Base-by-base conservation (phyloP, 2,888 invertebrate species). In the Linyphia triangularis region DNA sequence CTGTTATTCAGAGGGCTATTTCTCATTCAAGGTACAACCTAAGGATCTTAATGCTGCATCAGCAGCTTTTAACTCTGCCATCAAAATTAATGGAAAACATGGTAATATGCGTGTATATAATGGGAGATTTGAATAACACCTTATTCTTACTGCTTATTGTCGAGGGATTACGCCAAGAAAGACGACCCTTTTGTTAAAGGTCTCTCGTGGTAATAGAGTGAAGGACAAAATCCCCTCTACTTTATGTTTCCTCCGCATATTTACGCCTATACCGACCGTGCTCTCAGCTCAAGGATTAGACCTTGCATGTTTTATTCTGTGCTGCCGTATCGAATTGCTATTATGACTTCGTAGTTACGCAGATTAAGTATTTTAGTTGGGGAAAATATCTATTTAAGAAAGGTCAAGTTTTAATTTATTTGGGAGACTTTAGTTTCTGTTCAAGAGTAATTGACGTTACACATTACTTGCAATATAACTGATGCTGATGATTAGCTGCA, bases 131-230 rank as follows among this genome's bases (percentile, higher is more conserved):
- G 51, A 33, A 43, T 51, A 67, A 10, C 67, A 22, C 30, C 51
- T 40, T 22, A 33, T 81, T 81, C 61, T 63, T 51, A 6, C 43
- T n/a, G 5, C 22, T 9, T 65, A 83, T 83, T 83, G 83, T 83
- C 40, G 10, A 30, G 43, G 65, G 83, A 72, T 83, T 83, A 73
- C 30, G 10, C 3, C 33, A 51, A 28, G 83, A 83, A 73, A 83
- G 83, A 63, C 73, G 72, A 83, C 9, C 59, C 83, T 72, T 83
- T 83, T 83, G 83, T 83, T 73, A n/a, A n/a, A 28, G n/a, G 16
- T 10, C 30, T 24, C 24, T 24, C 59, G 24, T 51, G 51, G 22
- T 51, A 81, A 33, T 28, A 69, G 69, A 22, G 33, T 22, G 37
- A 33, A 37, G 51, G 33, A 59, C 77, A 37, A 77, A 77, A 77